Conservation (phyloP, 2,797 vertebrate genomes). For the Silurus aristotelis region DNA sequence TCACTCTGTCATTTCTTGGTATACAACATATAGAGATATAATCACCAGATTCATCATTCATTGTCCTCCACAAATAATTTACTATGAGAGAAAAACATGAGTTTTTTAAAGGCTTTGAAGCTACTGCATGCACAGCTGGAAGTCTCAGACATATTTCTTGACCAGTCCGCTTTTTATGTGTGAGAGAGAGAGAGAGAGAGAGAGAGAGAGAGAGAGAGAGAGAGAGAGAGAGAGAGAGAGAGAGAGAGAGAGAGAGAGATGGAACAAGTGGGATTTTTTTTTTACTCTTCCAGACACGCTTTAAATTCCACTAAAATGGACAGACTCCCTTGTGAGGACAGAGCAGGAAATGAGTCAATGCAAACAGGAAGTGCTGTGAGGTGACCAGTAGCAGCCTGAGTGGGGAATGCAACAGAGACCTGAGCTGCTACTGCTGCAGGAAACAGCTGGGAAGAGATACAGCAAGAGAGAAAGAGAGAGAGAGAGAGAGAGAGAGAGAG, state of each 20-base stretch:
- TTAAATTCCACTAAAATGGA: slow-evolving; percentile 52
- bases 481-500: slow-evolving; percentile 36
- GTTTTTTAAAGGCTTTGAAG: slow-evolving; percentile 50
- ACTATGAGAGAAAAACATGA: slow-evolving; percentile 32
- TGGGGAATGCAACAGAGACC: slow-evolving; percentile 62
- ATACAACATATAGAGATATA: slow-evolving; percentile 4
- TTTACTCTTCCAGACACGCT: slow-evolving; percentile 20
- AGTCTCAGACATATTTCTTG: slow-evolving; percentile 45
- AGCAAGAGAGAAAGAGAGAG: slow-evolving; percentile 33
- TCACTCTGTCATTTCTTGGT: background rate
- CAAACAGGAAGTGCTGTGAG: slow-evolving; percentile 73
- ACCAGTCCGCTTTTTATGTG: slow-evolving; percentile 9
- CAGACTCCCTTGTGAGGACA: slow-evolving; percentile 55
- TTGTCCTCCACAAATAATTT: background rate
- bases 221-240: slow-evolving; percentile 7
- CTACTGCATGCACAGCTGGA: slow-evolving; percentile 36
- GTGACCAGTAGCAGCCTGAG: slow-evolving; percentile 69
- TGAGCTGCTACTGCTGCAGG: slow-evolving; percentile 74
- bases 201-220: slow-evolving; percentile 40
- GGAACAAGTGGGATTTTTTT: slow-evolving; percentile 40
- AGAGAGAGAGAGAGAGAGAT: slow-evolving; percentile 34
- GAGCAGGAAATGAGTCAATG: slow-evolving; percentile 76
- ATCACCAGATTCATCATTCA: slow-evolving; percentile 1
- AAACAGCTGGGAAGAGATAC: slow-evolving; percentile 77
- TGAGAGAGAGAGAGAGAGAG: slow-evolving; percentile 25